Conservation (phyloP, 2,797 vertebrate species). For the Dermochelys coriacea region DNA sequence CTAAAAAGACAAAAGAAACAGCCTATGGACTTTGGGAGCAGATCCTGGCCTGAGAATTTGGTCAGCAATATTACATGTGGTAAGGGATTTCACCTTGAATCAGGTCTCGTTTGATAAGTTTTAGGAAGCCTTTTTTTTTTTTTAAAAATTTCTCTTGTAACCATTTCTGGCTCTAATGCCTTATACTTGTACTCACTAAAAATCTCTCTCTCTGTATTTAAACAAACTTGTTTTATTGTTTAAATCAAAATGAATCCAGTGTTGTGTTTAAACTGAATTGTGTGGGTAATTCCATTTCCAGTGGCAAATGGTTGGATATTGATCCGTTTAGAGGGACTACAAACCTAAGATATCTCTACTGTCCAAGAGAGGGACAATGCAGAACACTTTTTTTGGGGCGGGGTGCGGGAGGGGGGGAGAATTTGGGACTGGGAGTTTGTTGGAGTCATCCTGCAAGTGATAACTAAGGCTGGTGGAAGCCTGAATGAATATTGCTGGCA, state of each 20-base stretch:
- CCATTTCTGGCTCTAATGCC: background rate
- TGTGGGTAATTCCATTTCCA: background rate
- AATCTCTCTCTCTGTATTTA: background rate
- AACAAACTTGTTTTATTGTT: background rate
- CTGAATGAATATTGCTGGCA: background rate
- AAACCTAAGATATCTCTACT: background rate
- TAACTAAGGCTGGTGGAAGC: background rate
- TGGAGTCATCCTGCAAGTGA: background rate
- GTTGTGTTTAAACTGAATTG: too few species aligned
- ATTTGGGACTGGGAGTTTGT: background rate
- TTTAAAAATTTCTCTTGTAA: background rate
- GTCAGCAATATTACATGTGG: background rate
- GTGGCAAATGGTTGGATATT: background rate
- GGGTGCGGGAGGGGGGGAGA: background rate
- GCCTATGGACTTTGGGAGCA: background rate
- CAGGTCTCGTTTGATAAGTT: background rate
- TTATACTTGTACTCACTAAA: background rate
- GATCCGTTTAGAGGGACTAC: background rate
- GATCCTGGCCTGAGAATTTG: background rate
- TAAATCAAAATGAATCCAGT: too few species aligned
- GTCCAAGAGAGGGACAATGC: background rate
- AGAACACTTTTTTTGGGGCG: background rate
- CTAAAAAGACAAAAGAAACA: background rate
- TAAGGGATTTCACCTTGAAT: background rate
- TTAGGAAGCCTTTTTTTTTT: background rate